These are phyloP conservation scores for Cyprinodon variegatus DNA, from an alignment of 2,113 vertebrate species.

Conservation along the genomic window DNA sequence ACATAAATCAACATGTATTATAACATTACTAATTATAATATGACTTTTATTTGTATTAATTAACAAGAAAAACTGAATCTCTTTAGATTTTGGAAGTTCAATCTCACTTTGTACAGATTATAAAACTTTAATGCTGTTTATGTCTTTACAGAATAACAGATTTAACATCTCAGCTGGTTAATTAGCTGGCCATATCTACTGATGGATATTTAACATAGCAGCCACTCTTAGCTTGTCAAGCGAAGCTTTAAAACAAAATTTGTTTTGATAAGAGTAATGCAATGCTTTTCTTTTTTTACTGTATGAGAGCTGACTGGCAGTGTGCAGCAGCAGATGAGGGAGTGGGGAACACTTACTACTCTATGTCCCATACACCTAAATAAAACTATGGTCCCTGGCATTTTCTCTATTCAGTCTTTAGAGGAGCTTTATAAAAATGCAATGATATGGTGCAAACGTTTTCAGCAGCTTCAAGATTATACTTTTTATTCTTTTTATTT, in stretches of 20 bases:
- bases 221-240: not conserved
- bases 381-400: not conserved
- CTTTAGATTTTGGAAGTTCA: not conserved
- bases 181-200: not conserved
- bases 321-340: not conserved
- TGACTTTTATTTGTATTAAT: not conserved
- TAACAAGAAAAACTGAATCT: not conserved
- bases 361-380: not conserved
- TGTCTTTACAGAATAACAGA: not conserved
- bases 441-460: not conserved
- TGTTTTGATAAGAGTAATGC: not conserved
- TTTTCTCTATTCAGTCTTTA: not conserved
- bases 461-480: not conserved
- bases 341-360: not conserved
- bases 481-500: conserved; percentile 47
- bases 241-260: not conserved
- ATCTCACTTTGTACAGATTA: not conserved
- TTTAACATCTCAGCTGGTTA: not conserved
- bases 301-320: not conserved
- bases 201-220: not conserved
- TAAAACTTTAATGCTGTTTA: not conserved
- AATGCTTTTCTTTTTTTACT: not conserved
- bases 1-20: not conserved
- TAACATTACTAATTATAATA: not conserved
- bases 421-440: not conserved